phyloP scores from a whole-genome alignment of 2,113 vertebrate species.

The Hippoglossus stenolepis region DNA sequence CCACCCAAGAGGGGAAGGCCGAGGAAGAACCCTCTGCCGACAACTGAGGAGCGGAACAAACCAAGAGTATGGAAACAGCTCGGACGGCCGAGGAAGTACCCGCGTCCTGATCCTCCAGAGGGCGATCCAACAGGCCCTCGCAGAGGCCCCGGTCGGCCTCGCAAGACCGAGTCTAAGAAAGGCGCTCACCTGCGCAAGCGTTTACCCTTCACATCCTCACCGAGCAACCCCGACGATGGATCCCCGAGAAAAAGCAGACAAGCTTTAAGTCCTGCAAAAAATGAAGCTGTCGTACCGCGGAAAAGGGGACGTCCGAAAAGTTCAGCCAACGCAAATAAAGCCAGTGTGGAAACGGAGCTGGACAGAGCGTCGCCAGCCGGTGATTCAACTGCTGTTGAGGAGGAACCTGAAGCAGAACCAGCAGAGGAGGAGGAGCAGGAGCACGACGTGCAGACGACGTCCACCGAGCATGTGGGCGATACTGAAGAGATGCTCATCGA shows the following conservation, averaged over 20 bases:
- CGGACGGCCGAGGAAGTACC: constrained; percentile 78
- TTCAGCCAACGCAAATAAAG: constrained; percentile 53
- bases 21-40: constrained; percentile 67
- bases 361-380: constrained; percentile 3
- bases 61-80: constrained; percentile 78
- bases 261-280: constrained; percentile 32
- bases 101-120: constrained; percentile 58
- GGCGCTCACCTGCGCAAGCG: constrained; percentile 68
- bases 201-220: background rate
- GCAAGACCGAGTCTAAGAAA: constrained; percentile 66
- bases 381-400: background rate
- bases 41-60: constrained; percentile 63
- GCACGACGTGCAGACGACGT: background rate
- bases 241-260: constrained; percentile 65
- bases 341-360: background rate
- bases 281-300: background rate
- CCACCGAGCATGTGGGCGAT: background rate
- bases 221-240: background rate
- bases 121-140: constrained; percentile 6
- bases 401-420: background rate
- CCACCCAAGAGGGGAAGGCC: constrained; percentile 70
- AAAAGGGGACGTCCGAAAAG: constrained; percentile 72
- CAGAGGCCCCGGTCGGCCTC: constrained; percentile 71
- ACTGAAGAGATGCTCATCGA: constrained; percentile 27
- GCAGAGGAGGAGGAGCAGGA: constrained; percentile 23